Evolutionary conservation across 2,797 vertebrate genomes (phyloP).

Genomic region (Channallabes apus): DNA sequence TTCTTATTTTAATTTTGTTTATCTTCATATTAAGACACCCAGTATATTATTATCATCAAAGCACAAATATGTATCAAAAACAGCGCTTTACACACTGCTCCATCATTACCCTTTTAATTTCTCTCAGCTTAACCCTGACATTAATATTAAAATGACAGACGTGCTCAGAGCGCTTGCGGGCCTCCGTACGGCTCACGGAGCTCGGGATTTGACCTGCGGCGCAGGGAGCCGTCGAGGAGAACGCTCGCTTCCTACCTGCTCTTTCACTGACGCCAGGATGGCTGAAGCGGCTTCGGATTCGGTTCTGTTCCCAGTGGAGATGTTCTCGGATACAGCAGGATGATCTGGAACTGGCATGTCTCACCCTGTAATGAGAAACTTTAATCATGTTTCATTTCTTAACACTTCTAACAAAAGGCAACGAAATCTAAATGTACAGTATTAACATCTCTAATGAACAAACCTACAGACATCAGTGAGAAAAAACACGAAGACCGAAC

Average conservation of each 20-base stretch:
- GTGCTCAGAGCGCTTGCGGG: conserved; percentile 30
- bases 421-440: no score
- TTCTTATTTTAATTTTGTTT: not conserved
- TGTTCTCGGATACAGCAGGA: conserved; percentile 86
- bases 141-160: conserved; percentile 52
- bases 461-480: not conserved
- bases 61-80: not conserved
- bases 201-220: not conserved
- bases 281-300: conserved; percentile 95
- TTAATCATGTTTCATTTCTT: not conserved
- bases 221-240: not conserved
- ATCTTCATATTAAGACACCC: no score
- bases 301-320: conserved; percentile 90
- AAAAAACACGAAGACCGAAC: not conserved
- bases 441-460: not conserved
- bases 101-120: conserved; percentile 48
- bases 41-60: not conserved
- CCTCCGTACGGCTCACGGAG: not conserved
- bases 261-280: conserved; percentile 97
- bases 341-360: conserved; percentile 98
- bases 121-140: conserved; percentile 26
- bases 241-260: conserved; percentile 83
- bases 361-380: conserved; percentile 56
- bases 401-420: not conserved
- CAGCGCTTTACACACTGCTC: not conserved